These are phyloP conservation scores for Palythoa grandis DNA, from an alignment of 92 coral and sea anemone species.

Conservation along the genomic window DNA sequence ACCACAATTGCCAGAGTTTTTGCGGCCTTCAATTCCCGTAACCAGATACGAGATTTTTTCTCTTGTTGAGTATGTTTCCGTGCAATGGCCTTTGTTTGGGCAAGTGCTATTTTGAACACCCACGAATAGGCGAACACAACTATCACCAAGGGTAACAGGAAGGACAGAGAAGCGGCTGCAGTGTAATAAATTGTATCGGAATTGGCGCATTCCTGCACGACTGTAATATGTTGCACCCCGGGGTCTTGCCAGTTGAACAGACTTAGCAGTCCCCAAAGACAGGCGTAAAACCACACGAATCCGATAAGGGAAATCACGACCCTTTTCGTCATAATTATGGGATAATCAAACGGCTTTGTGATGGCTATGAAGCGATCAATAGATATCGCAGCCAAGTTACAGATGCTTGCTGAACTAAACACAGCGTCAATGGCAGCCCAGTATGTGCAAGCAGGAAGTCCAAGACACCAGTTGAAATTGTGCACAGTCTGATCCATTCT, in stretches of 20 bases:
- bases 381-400: constrained; percentile 86
- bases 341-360: constrained; percentile 86
- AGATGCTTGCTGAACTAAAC: constrained; percentile 82
- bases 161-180: constrained; percentile 63
- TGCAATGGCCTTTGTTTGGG: constrained; percentile 86
- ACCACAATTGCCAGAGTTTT: constrained; percentile 72
- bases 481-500: constrained; percentile 79
- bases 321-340: constrained; percentile 69
- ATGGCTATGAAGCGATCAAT: constrained; percentile 96
- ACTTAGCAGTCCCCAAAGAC: constrained; percentile 82
- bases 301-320: constrained; percentile 70
- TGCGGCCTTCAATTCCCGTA: constrained; percentile 72
- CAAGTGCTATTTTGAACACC: constrained; percentile 80
- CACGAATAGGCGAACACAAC: constrained; percentile 80
- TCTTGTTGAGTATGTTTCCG: background rate
- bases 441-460: constrained; percentile 71
- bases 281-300: constrained; percentile 85
- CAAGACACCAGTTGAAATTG: constrained; percentile 89
- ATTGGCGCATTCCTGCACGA: constrained; percentile 61
- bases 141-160: constrained; percentile 78
- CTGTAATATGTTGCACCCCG: constrained; percentile 29
- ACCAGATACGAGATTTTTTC: constrained; percentile 13
- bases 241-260: constrained; percentile 73
- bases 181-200: constrained; percentile 80
- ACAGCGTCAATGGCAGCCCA: constrained; percentile 78